A percentile compares a stretch with the other conserved stretches of the same genome.
These are phyloP conservation scores for Pantala flavescens DNA, from an alignment of 1,140 invertebrate species.

Conservation along the genomic window DNA sequence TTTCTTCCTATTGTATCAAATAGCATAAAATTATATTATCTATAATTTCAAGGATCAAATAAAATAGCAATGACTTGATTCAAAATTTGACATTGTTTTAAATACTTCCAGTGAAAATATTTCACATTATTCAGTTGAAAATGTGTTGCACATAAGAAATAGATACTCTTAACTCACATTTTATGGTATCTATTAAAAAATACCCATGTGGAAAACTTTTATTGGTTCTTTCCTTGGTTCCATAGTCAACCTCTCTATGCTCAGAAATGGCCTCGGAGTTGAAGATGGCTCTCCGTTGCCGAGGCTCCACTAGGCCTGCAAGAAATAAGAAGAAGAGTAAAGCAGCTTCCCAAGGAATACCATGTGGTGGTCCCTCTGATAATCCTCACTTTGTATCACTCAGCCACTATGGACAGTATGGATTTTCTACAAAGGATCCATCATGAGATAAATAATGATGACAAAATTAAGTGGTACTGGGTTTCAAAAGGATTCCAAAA, in stretches of 20 bases:
- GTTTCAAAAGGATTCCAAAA: too few relatives aligned
- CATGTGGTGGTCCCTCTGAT: neutral
- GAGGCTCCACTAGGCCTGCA: conserved; percentile 40
- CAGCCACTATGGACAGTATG: conserved; percentile 12
- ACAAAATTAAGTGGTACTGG: too few relatives aligned
- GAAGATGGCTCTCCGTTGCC: conserved; percentile 53
- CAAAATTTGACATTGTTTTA: too few relatives aligned
- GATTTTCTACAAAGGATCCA: conserved; percentile 12
- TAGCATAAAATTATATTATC: too few relatives aligned
- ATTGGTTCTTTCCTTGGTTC: conserved; percentile 23
- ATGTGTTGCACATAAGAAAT: too few relatives aligned
- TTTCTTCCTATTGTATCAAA: too few relatives aligned
- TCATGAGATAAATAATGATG: neutral
- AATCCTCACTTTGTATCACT: conserved; percentile 12
- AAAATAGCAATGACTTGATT: too few relatives aligned
- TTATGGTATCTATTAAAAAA: conserved; percentile 16
- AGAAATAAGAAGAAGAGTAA: conserved; percentile 26
- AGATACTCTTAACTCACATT: neutral
- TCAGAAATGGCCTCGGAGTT: conserved; percentile 57
- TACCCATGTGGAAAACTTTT: neutral
- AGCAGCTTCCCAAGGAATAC: neutral
- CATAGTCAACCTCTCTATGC: conserved; percentile 49
- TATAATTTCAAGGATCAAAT: too few relatives aligned
- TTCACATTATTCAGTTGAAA: too few relatives aligned
- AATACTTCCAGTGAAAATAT: too few relatives aligned